These are phyloP conservation scores for Panthera leo DNA, from an alignment of 2,113 vertebrate genomes.

Conservation along the genomic window DNA sequence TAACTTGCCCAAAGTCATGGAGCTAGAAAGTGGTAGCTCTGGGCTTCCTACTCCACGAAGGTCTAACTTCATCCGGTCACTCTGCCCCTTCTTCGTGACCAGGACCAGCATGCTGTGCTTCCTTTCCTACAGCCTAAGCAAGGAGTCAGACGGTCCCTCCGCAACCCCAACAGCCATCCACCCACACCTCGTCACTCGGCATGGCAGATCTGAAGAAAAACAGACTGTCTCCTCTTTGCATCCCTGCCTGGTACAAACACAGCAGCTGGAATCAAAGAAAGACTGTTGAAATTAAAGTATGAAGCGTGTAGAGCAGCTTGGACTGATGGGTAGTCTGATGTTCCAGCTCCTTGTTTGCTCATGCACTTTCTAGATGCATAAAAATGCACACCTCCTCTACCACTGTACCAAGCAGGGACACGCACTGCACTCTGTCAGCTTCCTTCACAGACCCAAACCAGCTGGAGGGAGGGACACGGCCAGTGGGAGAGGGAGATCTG, in stretches of 20 bases:
- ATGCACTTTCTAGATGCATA: background rate
- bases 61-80: background rate
- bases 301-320: background rate
- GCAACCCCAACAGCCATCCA: background rate
- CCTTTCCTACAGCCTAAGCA: background rate
- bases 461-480: background rate
- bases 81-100: background rate
- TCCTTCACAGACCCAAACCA: background rate
- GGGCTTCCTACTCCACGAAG: background rate
- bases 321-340: background rate
- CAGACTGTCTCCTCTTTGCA: background rate
- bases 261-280: background rate
- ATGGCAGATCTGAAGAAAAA: background rate
- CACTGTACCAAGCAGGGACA: background rate
- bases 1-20: background rate
- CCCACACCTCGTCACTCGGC: background rate
- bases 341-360: background rate
- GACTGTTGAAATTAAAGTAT: background rate
- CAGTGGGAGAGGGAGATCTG: background rate
- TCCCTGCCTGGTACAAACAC: background rate
- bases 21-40: background rate
- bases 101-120: background rate
- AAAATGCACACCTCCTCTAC: background rate
- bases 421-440: accelerated
- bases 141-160: background rate